These are phyloP conservation scores for Lophochroa leadbeateri DNA, from an alignment of 2,113 vertebrate genomes.

Conservation along the genomic window DNA sequence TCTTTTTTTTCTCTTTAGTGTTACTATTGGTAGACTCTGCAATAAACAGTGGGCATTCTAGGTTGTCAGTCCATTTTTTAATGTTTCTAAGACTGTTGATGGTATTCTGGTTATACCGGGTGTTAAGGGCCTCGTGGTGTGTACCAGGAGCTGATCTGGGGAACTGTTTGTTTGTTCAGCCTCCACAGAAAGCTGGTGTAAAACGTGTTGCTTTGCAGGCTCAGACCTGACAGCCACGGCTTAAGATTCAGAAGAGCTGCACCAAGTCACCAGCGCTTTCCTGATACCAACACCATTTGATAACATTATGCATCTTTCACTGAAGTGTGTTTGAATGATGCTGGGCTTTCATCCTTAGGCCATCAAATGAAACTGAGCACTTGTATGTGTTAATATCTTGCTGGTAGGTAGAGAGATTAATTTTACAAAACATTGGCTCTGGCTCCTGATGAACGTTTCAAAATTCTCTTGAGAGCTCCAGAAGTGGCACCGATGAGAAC, in stretches of 20 bases:
- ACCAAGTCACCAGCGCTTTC: neutral
- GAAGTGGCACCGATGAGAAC: neutral
- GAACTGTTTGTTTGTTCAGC: neutral
- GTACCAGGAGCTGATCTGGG: neutral
- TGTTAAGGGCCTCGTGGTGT: neutral
- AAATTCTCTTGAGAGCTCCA: neutral
- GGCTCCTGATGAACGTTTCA: neutral
- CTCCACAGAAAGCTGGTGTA: neutral
- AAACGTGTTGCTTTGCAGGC: neutral
- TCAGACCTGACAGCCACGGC: neutral
- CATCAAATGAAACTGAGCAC: conserved; percentile 15
- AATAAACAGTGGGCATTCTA: conserved; percentile 30
- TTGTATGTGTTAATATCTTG: conserved; percentile 16
- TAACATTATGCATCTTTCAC: conserved; percentile 22
- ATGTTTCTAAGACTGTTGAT: conserved; percentile 3
- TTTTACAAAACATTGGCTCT: neutral
- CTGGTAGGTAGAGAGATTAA: neutral
- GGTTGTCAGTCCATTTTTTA: conserved; percentile 16
- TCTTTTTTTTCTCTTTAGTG: neutral
- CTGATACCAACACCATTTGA: neutral
- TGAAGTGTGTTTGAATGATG: conserved; percentile 30
- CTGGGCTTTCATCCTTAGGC: conserved; percentile 17
- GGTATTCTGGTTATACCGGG: conserved; percentile 29
- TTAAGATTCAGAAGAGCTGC: neutral
- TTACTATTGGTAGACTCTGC: neutral